Conservation (phyloP, 2,888 invertebrate genomes). For the Lycaena phlaeas region DNA sequence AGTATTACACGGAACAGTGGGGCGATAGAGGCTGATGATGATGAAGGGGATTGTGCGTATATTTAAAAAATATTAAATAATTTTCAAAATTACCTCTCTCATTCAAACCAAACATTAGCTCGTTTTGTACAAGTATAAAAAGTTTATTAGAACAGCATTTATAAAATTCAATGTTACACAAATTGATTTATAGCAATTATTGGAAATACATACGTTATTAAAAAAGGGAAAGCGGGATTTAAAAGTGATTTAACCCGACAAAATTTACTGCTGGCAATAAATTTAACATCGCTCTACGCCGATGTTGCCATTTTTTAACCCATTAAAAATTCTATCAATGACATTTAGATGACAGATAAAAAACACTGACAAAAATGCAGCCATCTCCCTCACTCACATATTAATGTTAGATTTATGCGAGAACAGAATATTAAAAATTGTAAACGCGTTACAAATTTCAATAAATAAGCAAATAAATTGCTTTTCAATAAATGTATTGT, state of each 20-base stretch:
- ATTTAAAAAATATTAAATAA: no score
- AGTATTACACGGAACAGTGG: no score
- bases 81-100: no score
- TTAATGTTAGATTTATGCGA: conserved; percentile 33
- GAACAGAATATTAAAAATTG: conserved; percentile 28
- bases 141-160: no score
- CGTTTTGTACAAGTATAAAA: no score
- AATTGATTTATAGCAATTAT: conserved; percentile 58
- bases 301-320: conserved; percentile 66
- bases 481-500: conserved; percentile 63
- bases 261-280: conserved; percentile 65
- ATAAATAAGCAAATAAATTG: conserved; percentile 71
- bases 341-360: conserved; percentile 46
- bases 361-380: conserved; percentile 27
- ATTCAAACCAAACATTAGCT: no score
- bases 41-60: no score
- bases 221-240: conserved; percentile 48
- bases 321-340: conserved; percentile 69
- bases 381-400: conserved; percentile 39
- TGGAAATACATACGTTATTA: conserved; percentile 45
- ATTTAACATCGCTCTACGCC: conserved; percentile 53
- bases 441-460: conserved; percentile 65
- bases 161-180: no score
- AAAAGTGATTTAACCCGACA: conserved; percentile 60
- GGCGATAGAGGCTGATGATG: no score